Conservation (phyloP, 2,797 vertebrate genomes). For the Heteromormyrus szaboi region DNA sequence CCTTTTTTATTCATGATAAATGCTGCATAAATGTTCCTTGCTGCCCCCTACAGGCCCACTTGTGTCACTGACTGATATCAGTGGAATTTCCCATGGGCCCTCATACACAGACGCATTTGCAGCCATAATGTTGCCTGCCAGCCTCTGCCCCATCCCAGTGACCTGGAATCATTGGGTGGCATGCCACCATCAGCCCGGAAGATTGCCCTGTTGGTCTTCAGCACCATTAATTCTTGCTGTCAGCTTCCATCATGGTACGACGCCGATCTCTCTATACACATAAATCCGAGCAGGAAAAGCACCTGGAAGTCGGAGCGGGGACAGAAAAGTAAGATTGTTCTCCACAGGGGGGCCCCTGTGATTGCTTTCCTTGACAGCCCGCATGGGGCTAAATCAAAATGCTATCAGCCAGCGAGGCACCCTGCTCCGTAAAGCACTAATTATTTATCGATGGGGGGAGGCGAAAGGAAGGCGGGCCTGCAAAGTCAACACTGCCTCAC, state of each 20-base stretch:
- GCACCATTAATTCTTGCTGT: slow-evolving; percentile 42
- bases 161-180: neutral
- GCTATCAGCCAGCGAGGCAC: slow-evolving; percentile 12
- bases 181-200: neutral
- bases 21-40: neutral
- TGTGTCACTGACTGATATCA: neutral
- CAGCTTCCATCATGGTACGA: slow-evolving; percentile 36
- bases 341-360: slow-evolving; percentile 28
- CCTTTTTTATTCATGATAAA: neutral
- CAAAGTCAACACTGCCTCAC: slow-evolving; percentile 12
- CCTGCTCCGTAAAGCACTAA: slow-evolving; percentile 20
- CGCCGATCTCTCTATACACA: slow-evolving; percentile 29
- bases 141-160: slow-evolving; percentile 1
- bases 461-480: slow-evolving; percentile 4
- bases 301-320: slow-evolving; percentile 11
- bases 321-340: slow-evolving; percentile 30
- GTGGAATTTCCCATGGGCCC: neutral
- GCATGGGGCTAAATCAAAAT: slow-evolving; percentile 13
- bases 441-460: slow-evolving; percentile 14
- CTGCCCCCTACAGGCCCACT: neutral
- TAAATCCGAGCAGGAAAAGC: slow-evolving; percentile 37
- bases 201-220: slow-evolving; percentile 49
- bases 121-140: neutral
- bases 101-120: neutral
- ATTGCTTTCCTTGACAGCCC: slow-evolving; percentile 32